Evolutionary conservation across 2,888 invertebrate species (phyloP), one percentile per base, ranked within the genome.

Genomic region (Drosophila subquinaria): DNA sequence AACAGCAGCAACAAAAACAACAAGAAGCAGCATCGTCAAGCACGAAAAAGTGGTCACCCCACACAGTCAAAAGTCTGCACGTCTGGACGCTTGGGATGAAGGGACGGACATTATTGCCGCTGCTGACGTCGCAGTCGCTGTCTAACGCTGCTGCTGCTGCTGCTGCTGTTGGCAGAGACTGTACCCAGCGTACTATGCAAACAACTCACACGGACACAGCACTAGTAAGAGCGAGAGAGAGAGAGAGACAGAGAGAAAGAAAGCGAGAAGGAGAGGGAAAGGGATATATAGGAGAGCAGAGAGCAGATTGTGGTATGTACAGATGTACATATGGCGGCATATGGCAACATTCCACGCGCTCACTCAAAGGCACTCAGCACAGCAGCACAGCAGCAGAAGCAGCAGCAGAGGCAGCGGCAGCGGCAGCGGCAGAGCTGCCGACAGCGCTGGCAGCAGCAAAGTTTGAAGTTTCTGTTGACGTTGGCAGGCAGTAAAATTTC

Each of bases 31-130:
- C 71, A 79, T 73, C 81, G 81, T 69, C 72, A 80, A 84, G 85
- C 81, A 87, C 81, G 78, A 84, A 84, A 85, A 85, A 83, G 88
- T 85, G 88, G 85, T 87, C 79, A 87, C 84, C 84, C 84, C 89
- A 81, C 69, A 87, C 85, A 89, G 89, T 77, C 74, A 77, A 89
- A 89, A 85, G 84, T 89, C 87, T 89, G 89, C 73, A 81, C 76
- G 84, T 84, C 89, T 86, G 84, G 84, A 69, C 87, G 62, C 55
- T 77, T 76, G 74, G 78, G 82, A 67, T 71, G 53, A 57, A 67
- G 65, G 73, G 88, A 84, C 86, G 78, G 88, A 88, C 88, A 68
- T 68, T 78, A 76, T 57, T 86, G 86, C 69, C 64, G 74, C 67
- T 61, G 70, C 45, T 60, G 27, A 63, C 87, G 78, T 68, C 71